Evolutionary conservation across 2,888 invertebrate genomes (phyloP).

Genomic region (Lingula anatina): DNA sequence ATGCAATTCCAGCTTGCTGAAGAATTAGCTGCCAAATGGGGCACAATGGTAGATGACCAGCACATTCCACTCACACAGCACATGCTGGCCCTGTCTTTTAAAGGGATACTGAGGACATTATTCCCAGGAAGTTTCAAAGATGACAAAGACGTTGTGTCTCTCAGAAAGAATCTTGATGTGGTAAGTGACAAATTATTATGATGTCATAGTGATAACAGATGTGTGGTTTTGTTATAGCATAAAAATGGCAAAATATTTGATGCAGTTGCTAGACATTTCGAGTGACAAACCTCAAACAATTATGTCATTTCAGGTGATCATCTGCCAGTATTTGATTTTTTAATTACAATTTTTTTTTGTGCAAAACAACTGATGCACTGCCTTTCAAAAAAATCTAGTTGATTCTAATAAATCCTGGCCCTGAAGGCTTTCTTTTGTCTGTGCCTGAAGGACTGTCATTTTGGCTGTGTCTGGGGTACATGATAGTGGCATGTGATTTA

Average conservation of each 20-base stretch:
- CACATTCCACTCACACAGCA: constrained; percentile 42
- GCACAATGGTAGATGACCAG: constrained; percentile 30
- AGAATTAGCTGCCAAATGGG: constrained; percentile 37
- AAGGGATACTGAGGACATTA: constrained; percentile 25
- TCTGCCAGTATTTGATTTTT: too few relatives aligned
- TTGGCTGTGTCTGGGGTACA: too few relatives aligned
- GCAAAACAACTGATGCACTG: too few relatives aligned
- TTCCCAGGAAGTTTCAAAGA: constrained; percentile 36
- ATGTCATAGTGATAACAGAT: not conserved
- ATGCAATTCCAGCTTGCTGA: constrained; percentile 32
- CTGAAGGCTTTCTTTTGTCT: too few relatives aligned
- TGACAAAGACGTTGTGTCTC: constrained; percentile 33
- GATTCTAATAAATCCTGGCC: too few relatives aligned
- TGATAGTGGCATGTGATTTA: too few relatives aligned
- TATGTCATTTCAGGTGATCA: too few relatives aligned
- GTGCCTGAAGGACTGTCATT: too few relatives aligned
- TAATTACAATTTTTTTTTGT: too few relatives aligned
- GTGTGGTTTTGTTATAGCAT: not conserved
- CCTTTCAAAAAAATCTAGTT: too few relatives aligned
- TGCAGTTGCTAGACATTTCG: too few relatives aligned
- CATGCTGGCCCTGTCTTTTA: constrained; percentile 39
- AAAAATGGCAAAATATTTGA: not conserved
- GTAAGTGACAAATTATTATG: constrained; percentile 19
- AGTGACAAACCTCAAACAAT: too few relatives aligned
- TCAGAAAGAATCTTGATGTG: constrained; percentile 34